phyloP scores from a whole-genome alignment of 2,797 vertebrate genomes.

The Crax fasciolata region DNA sequence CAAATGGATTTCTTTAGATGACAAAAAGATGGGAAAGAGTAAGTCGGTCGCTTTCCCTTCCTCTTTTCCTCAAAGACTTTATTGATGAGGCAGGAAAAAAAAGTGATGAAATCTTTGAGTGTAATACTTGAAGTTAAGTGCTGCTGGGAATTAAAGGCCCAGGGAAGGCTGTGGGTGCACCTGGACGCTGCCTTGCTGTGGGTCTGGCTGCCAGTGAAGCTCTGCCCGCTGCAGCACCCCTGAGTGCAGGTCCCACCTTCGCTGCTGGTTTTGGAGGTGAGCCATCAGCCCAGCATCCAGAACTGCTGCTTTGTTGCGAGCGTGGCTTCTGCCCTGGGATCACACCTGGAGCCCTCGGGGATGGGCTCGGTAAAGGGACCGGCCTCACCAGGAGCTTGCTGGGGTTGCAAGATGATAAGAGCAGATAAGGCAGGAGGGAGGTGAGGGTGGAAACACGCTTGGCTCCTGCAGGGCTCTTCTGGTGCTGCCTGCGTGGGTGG shows the following conservation, averaged over 20 bases:
- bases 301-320: background rate
- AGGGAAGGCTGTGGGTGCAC: background rate
- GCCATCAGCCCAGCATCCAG: background rate
- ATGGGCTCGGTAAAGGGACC: background rate
- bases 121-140: background rate
- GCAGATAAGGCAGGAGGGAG: background rate
- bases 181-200: fast-evolving
- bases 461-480: background rate
- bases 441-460: background rate
- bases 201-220: fast-evolving
- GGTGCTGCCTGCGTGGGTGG: background rate
- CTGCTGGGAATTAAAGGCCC: background rate
- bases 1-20: background rate
- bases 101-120: background rate
- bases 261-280: background rate
- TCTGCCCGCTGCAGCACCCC: background rate
- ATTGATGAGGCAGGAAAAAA: too few species aligned
- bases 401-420: background rate
- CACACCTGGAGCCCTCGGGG: fast-evolving
- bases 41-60: background rate
- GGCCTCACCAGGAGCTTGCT: background rate
- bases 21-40: background rate
- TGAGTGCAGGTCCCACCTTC: background rate
- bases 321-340: background rate
- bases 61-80: background rate